Evolutionary conservation across 1,140 invertebrate species (phyloP), one percentile per base, ranked within the genome.

Genomic region (Pseudomyrmex dendroicus): DNA sequence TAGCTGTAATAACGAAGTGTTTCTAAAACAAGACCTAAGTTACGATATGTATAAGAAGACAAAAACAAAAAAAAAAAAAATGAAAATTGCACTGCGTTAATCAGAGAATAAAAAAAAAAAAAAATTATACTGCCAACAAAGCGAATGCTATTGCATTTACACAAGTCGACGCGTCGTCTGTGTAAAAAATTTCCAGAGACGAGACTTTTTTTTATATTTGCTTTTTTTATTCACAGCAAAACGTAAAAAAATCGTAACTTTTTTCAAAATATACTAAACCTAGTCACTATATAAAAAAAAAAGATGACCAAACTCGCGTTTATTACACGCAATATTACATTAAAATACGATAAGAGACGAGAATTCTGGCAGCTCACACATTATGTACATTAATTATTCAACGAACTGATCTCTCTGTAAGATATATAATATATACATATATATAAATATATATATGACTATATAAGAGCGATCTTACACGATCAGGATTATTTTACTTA

Each of bases 71-170:
- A n/a, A 84, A n/a, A 0, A 82, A 82, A 82, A 84, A 68, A 78
- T 62, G 59, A n/a, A 72, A 73, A 80, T 74, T 74, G 70, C 46
- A 74, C 80, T 77, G 62, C 8, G 86, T 17, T 85, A 68, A 89
- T 89, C 83, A 59, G 84, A 85, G 86, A 88, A 87, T 63, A 67
- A 66, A 89, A 35, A 35, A 35, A 35, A 35, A 35, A 35, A 35
- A 35, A 88, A 88, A 90, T 90, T 89, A 90, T 93, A 94, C 93
- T 94, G 93, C 93, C 93, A 94, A 35, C 35, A 35, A 93, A 91
- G 89, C 77, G 84, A 86, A 92, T 92, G 90, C 90, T 92, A 90
- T 91, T 92, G 90, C 89, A 93, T 92, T 91, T 84, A 90, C 66
- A 82, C 89, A 82, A 91, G 89, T 91, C 90, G 84, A 92, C 44